Evolutionary conservation across 2,113 vertebrate species (phyloP).

Genomic region (Crotalus tigris): DNA sequence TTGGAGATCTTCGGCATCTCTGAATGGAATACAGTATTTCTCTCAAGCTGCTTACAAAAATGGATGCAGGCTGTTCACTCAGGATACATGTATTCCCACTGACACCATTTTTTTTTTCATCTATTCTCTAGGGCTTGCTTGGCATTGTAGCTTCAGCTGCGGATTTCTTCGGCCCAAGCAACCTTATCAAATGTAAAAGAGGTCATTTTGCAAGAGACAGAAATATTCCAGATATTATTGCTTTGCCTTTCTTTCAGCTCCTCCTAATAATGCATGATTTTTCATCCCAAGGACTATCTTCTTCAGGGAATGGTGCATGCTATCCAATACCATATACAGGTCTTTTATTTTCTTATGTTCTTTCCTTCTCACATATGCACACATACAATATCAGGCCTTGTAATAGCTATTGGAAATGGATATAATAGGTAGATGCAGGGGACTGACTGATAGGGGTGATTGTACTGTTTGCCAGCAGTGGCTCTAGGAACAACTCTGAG

Average conservation of each 20-base stretch:
- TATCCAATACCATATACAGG: neutral
- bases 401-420: neutral
- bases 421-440: neutral
- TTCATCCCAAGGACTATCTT: neutral
- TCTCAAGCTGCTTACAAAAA: neutral
- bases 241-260: neutral
- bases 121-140: neutral
- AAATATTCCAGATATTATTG: neutral
- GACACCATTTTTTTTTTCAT: neutral
- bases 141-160: neutral
- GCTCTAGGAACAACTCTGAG: neutral
- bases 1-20: slow-evolving; percentile 18
- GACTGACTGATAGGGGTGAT: neutral
- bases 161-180: neutral
- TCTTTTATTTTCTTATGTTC: neutral
- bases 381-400: neutral
- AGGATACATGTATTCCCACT: neutral
- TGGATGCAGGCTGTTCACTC: neutral
- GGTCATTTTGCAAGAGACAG: neutral
- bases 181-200: neutral
- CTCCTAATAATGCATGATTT: neutral
- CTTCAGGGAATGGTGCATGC: neutral
- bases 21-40: neutral
- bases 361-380: neutral
- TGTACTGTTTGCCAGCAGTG: neutral